Evolutionary conservation across 2,888 invertebrate genomes (phyloP).

Genomic region (Dorcus parallelipipedus): DNA sequence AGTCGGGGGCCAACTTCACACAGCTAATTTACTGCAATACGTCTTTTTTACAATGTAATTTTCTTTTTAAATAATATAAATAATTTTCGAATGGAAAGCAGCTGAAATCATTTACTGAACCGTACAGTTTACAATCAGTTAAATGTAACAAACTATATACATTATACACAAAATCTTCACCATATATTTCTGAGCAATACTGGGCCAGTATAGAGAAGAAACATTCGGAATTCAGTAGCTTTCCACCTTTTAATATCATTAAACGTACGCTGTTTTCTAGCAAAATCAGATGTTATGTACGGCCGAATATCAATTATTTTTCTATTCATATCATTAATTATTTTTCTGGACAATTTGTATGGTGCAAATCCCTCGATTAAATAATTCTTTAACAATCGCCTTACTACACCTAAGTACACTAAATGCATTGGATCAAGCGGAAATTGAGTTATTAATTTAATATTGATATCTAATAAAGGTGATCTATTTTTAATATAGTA

Average conservation of each 20-base stretch:
- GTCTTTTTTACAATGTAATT: not conserved
- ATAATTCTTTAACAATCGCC: slow-evolving; percentile 10
- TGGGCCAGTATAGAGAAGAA: slow-evolving; percentile 19
- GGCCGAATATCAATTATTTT: slow-evolving; percentile 1
- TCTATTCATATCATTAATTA: not conserved
- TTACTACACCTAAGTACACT: slow-evolving; percentile 13
- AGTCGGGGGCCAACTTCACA: no score
- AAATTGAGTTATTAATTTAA: slow-evolving; percentile 8
- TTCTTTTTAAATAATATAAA: not conserved
- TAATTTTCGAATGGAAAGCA: not conserved
- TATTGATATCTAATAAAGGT: slow-evolving; percentile 4
- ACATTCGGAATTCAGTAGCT: slow-evolving; percentile 23
- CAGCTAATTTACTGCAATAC: not conserved
- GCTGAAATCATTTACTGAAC: not conserved
- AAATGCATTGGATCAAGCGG: slow-evolving; percentile 19
- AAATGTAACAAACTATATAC: slow-evolving; percentile 3
- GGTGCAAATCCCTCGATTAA: not conserved
- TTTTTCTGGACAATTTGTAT: not conserved
- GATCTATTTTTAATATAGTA: not conserved
- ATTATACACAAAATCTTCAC: slow-evolving; percentile 5
- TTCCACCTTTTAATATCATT: slow-evolving; percentile 18
- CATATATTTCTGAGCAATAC: slow-evolving; percentile 10
- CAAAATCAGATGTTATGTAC: slow-evolving; percentile 13
- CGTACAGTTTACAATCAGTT: not conserved
- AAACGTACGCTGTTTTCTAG: slow-evolving; percentile 16